phyloP scores from a whole-genome alignment of 2,888 invertebrate species.

The Myopa testacea region DNA sequence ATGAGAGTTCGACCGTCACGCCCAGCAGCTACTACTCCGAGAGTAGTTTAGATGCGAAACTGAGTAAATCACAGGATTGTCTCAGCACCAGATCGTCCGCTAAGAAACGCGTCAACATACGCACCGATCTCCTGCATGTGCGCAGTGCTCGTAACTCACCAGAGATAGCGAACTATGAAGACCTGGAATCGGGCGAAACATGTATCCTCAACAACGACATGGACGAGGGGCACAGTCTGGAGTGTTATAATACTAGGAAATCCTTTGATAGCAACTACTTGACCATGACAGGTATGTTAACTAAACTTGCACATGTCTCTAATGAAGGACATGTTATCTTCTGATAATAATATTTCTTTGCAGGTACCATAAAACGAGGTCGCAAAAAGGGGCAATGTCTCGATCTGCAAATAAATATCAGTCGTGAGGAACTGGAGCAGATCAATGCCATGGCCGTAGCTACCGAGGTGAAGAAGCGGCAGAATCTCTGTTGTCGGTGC shows the following conservation, averaged over 20 bases:
- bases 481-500: conserved; percentile 71
- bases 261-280: conserved; percentile 73
- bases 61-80: conserved; percentile 67
- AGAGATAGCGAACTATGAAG: conserved; percentile 64
- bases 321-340: too few species aligned
- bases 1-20: conserved; percentile 67
- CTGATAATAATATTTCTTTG: background rate
- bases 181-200: conserved; percentile 66
- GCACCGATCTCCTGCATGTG: conserved; percentile 70
- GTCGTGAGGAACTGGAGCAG: conserved; percentile 77
- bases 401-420: conserved; percentile 79
- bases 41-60: conserved; percentile 65
- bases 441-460: conserved; percentile 74
- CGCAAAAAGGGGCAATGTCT: conserved; percentile 79
- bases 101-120: conserved; percentile 76
- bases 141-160: conserved; percentile 62
- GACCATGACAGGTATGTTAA: conserved; percentile 71
- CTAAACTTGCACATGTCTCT: too few species aligned
- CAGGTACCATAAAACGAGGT: conserved; percentile 78
- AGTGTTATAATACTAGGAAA: conserved; percentile 71
- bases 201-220: conserved; percentile 60
- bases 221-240: conserved; percentile 68
- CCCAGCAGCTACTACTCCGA: conserved; percentile 66
- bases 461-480: conserved; percentile 72
- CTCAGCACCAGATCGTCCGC: conserved; percentile 70